Base-by-base conservation (phyloP, 2,113 vertebrate species). In the Callipepla squamata region DNA sequence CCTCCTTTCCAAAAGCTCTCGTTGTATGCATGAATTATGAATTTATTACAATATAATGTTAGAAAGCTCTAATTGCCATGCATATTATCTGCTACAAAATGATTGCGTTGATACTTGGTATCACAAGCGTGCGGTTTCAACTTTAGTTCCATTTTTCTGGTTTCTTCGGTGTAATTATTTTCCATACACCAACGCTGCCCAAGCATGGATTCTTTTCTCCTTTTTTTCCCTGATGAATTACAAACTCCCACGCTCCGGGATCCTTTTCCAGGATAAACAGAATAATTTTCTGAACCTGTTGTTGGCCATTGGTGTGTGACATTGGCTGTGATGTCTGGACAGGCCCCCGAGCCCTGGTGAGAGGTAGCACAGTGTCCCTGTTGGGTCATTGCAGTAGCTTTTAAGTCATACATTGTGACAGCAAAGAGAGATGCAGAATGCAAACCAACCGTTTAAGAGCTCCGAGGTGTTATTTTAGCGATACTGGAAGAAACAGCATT, bases 31-130 rank as follows among this genome's bases (percentile, higher is more conserved):
- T 81, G 87, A 93, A 93, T 95, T 93, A 95, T 88, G 95, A 93
- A 91, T 94, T 95, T 92, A 94, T 95, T 93, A 62, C 84, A 75
- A 83, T 93, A 96, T 95, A 81, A 91, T 90, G 86, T 93, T 83
- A 90, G 97, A 94, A 96, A 95, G 93, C 61, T 38, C 62, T 92
- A 93, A 66, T 96, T 94, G 67, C 72, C 59, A 51, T 85, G 45
- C 40, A 91, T 92, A 84, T 86, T 94, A 80, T 93, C 89, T 85
- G 53, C 90, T 87, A 72, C 57, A 92, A 95, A 96, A 70, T 80
- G 90, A 94, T 50, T 75, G 93, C 80, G 20, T 66, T 69, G 80
- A 75, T 94, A 90, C 81, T 82, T 76, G 76, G 34, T 76, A 89
- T 74, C 23, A 1, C 92, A 68, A 72, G 86, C 87, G 69, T 3